Percentiles rank a stretch among this genome's conserved stretches.
These are phyloP conservation scores for Oreotrochilus melanogaster DNA, from an alignment of 2,113 vertebrate genomes.

Conservation along the genomic window DNA sequence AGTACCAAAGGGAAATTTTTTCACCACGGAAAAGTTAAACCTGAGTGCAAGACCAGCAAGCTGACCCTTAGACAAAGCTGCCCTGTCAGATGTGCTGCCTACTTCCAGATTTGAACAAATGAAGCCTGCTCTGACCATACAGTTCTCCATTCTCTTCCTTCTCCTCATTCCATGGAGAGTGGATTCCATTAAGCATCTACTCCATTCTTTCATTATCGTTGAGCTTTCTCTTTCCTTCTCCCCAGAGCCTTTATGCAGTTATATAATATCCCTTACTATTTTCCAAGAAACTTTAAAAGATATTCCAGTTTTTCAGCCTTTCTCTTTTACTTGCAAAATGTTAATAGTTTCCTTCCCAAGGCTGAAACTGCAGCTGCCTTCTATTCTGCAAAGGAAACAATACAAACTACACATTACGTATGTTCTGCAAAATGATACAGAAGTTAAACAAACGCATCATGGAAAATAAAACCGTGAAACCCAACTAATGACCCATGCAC, in stretches of 20 bases:
- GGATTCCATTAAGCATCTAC: slow-evolving; percentile 45
- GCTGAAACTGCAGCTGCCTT: not conserved
- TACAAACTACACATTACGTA: not conserved
- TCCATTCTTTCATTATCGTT: not conserved
- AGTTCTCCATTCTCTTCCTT: not conserved
- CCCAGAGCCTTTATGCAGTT: slow-evolving; percentile 15
- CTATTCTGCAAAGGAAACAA: not conserved
- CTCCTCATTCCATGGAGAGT: not conserved
- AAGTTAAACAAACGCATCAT: not conserved
- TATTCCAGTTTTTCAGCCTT: slow-evolving; percentile 4
- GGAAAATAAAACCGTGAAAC: slow-evolving; percentile 16
- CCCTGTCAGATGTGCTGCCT: not conserved
- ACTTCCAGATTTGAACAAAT: not conserved
- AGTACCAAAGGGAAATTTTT: not conserved
- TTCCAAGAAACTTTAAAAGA: slow-evolving; percentile 16
- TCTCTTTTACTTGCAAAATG: not conserved
- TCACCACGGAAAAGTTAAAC: not conserved
- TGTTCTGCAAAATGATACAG: not conserved
- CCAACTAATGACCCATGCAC: not conserved
- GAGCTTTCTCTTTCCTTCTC: slow-evolving; percentile 3
- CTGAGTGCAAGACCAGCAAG: not conserved
- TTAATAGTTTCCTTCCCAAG: not conserved
- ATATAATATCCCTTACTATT: slow-evolving; percentile 24
- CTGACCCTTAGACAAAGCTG: not conserved
- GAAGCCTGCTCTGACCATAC: rapidly evolving